A percentile compares a stretch with the other conserved stretches of the same genome.
Conservation (phyloP, 2,113 vertebrate genomes). For the Pteropus alecto region DNA sequence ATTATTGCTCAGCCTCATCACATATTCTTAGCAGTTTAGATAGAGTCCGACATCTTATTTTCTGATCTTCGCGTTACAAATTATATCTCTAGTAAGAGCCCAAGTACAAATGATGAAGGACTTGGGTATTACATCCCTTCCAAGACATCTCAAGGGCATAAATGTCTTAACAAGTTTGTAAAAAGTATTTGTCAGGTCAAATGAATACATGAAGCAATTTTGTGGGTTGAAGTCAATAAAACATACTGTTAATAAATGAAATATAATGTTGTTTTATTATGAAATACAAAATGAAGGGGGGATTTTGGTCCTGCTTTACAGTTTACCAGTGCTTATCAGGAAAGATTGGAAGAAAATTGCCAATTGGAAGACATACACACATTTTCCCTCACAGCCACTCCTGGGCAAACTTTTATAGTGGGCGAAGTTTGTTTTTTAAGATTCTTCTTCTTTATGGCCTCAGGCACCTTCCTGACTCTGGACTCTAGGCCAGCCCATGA, state of each 20-base stretch:
- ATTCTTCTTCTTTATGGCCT: neutral
- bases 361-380: neutral
- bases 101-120: neutral
- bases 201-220: neutral
- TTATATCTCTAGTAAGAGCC: neutral
- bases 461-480: neutral
- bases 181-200: conserved; percentile 16
- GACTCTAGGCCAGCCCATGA: neutral
- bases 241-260: conserved; percentile 8
- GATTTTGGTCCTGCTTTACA: neutral
- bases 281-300: neutral
- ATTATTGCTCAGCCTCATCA: neutral
- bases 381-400: neutral
- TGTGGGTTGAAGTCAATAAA: conserved; percentile 17
- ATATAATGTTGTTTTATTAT: neutral
- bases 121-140: neutral
- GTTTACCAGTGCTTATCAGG: neutral
- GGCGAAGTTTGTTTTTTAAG: neutral
- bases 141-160: neutral
- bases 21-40: neutral
- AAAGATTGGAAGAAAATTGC: neutral
- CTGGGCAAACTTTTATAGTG: neutral
- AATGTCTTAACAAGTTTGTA: neutral
- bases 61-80: neutral
- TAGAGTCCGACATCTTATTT: neutral